Conservation (phyloP, 1,140 invertebrate species). For the Scylla paramamosain region DNA sequence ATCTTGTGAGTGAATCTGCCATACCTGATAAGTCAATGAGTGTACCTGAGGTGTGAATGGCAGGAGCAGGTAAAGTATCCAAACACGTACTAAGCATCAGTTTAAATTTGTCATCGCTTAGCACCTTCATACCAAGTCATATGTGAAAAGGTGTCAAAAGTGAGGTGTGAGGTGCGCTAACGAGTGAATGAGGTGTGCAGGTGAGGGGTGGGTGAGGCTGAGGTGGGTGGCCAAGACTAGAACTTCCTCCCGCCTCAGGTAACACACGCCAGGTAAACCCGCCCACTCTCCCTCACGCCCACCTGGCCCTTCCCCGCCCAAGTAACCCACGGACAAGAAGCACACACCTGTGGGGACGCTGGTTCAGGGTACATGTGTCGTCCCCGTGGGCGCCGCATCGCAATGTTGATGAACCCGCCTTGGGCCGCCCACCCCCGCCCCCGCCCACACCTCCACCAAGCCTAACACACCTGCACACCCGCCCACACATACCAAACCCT, state of each 20-base stretch:
- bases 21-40: too few relatives aligned
- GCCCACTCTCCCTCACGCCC: not conserved
- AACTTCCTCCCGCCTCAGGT: constrained; percentile 31
- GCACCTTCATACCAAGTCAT: too few relatives aligned
- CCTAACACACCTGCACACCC: not conserved
- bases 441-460: not conserved
- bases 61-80: too few relatives aligned
- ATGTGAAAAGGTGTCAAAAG: too few relatives aligned
- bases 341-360: too few relatives aligned
- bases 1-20: too few relatives aligned
- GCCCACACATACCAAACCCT: not conserved
- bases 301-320: not conserved
- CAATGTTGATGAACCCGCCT: constrained; percentile 51
- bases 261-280: not conserved
- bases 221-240: constrained; percentile 25
- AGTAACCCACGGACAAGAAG: not conserved
- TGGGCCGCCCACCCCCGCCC: not conserved
- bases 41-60: too few relatives aligned
- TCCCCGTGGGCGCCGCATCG: not conserved
- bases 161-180: not conserved
- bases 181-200: not conserved
- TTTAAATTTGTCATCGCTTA: too few relatives aligned
- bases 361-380: constrained; percentile 7
- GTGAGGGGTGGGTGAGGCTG: not conserved
- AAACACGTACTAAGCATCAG: too few relatives aligned